phyloP scores from a whole-genome alignment of 2,113 vertebrate species.

The Siniperca knerii region DNA sequence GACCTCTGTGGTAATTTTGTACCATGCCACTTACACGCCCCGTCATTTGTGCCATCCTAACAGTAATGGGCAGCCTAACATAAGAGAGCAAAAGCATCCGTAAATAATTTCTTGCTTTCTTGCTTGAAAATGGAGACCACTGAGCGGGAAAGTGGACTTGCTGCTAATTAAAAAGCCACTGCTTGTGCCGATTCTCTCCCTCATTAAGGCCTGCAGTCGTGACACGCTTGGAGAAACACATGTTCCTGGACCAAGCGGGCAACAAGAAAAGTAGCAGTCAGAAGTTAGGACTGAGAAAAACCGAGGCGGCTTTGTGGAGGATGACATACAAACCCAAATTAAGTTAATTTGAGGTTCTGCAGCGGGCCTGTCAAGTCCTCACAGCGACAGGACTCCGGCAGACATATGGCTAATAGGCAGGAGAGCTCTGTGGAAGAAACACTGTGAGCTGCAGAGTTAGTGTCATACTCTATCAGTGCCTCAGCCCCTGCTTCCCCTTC shows the following conservation, averaged over 20 bases:
- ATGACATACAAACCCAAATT: constrained; percentile 71
- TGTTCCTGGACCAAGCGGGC: constrained; percentile 30
- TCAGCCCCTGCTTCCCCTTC: background rate
- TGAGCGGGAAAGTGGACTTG: constrained; percentile 59
- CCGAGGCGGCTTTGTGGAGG: constrained; percentile 50
- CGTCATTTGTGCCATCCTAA: constrained; percentile 44
- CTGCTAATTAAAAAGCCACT: constrained; percentile 73
- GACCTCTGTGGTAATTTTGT: constrained; percentile 45
- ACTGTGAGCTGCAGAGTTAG: constrained; percentile 31
- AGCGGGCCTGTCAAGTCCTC: constrained; percentile 59
- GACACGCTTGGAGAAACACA: constrained; percentile 32
- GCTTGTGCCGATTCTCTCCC: constrained; percentile 55
- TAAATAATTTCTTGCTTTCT: constrained; percentile 56
- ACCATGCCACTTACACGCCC: constrained; percentile 48
- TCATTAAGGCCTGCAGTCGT: constrained; percentile 73
- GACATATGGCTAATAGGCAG: constrained; percentile 60
- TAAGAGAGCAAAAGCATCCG: constrained; percentile 46
- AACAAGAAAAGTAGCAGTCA: constrained; percentile 45
- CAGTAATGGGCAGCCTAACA: constrained; percentile 39
- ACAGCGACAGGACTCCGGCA: constrained; percentile 50
- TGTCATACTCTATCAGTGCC: constrained; percentile 31
- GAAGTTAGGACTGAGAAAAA: constrained; percentile 50
- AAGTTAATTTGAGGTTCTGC: constrained; percentile 75
- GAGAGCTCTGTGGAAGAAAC: constrained; percentile 39
- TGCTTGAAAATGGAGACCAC: constrained; percentile 34